A percentile compares a stretch with the other conserved stretches of the same genome.
These are phyloP conservation scores for Ennomos fuscantarius DNA, from an alignment of 2,888 invertebrate species.

Conservation along the genomic window DNA sequence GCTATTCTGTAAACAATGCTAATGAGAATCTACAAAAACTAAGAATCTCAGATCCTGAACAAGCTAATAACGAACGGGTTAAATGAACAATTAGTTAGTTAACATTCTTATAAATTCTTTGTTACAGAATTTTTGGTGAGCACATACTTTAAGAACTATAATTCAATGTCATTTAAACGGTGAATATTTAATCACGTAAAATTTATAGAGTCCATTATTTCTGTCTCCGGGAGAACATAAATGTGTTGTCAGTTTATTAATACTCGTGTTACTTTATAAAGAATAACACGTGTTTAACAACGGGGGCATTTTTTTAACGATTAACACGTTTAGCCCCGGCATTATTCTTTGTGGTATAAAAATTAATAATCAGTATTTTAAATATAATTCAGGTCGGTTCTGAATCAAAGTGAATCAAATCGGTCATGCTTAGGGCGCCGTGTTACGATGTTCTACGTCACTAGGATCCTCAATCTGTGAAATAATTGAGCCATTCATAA, in stretches of 20 bases:
- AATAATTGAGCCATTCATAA: slow-evolving; percentile 85
- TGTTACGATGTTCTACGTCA: slow-evolving; percentile 32
- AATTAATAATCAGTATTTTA: slow-evolving; percentile 29
- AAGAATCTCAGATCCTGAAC: slow-evolving; percentile 59
- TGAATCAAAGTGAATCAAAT: slow-evolving; percentile 46
- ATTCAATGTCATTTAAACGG: slow-evolving; percentile 50
- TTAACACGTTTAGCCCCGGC: slow-evolving; percentile 42
- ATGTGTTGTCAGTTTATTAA: slow-evolving; percentile 76
- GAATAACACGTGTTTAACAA: slow-evolving; percentile 64
- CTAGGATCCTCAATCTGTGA: slow-evolving; percentile 64
- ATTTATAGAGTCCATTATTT: slow-evolving; percentile 70
- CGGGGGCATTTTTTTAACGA: slow-evolving; percentile 50
- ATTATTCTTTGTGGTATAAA: slow-evolving; percentile 34
- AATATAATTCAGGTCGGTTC: slow-evolving; percentile 29
- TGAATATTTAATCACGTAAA: slow-evolving; percentile 60
- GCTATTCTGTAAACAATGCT: slow-evolving; percentile 58
- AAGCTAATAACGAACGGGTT: slow-evolving; percentile 66
- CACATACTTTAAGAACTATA: slow-evolving; percentile 42
- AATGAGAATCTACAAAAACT: slow-evolving; percentile 70
- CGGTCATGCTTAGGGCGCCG: slow-evolving; percentile 52
- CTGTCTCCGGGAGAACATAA: slow-evolving; percentile 64
- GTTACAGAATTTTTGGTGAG: slow-evolving; percentile 31
- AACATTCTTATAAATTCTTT: slow-evolving; percentile 38
- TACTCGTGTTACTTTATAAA: slow-evolving; percentile 60
- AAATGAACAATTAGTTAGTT: slow-evolving; percentile 46